Base-by-base conservation (phyloP, 2,888 invertebrate species). In the Hirtodrosophila trivittata region DNA sequence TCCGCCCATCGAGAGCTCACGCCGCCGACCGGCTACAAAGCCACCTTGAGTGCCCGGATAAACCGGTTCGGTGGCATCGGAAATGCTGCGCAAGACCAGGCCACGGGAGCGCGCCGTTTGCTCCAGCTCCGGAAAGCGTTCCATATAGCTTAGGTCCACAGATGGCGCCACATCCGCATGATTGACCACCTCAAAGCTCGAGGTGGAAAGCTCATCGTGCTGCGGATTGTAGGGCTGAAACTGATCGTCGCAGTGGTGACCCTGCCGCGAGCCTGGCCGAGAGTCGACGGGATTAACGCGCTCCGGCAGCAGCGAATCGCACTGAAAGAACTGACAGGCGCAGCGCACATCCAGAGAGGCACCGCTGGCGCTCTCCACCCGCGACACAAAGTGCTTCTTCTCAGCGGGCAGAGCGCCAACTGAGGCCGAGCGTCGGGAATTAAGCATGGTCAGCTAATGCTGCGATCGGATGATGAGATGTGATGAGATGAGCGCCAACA, bases 261-360 rank as follows among this genome's bases (percentile, higher is more conserved):
- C 89, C 46, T 92, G 92, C 78, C 93, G 92, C 46, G 94, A 94
- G n/a, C 93, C 91, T 60, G 94, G 93, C 68, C 93, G 92, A 69
- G 93, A 93, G 16, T 89, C 94, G 77, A 93, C 92, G 68, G 94
- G 94, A 89, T 95, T 94, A 55, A 93, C 92, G 88, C 95, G 93
- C 89, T 95, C 95, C 64, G 96, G 96, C 82, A 96, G 92, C 80
- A 96, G 91, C 63, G 95, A 94, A 90, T 96, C 95, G 89, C 94
- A 94, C 92, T 95, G 94, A 91, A 94, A 96, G 91, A 94, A 96
- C 92, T 96, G 96, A 92, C 96, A 96, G 75, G 93, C 96, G 91
- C 96, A 96, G 78, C 96, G 94, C 66, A 96, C 96, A 89, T 96
- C 96, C 87, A 95, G 92, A 62, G 95, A 93, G 78, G 92, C 93